Evolutionary conservation across 2,888 invertebrate genomes (phyloP).

Genomic region (Piscicola geometra): DNA sequence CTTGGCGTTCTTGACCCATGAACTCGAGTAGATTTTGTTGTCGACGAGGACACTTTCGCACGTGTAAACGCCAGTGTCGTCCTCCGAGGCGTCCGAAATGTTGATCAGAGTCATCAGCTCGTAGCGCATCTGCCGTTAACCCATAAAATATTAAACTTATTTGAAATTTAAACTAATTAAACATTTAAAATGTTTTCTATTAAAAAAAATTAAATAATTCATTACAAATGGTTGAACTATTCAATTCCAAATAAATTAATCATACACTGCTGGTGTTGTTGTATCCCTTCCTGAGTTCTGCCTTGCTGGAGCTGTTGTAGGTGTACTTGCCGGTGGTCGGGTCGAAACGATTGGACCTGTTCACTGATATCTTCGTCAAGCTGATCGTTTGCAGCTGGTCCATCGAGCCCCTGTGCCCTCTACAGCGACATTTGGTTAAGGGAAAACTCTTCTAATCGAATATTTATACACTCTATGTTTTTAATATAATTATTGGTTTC

Average conservation of each 20-base stretch:
- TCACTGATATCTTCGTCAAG: not conserved
- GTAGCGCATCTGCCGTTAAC: not conserved
- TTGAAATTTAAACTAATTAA: too few species aligned
- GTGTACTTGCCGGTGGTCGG: conserved; percentile 11
- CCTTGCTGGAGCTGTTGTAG: not conserved
- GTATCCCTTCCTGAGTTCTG: not conserved
- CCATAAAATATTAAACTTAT: too few species aligned
- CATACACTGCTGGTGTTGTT: conserved; percentile 8
- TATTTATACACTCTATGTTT: too few species aligned
- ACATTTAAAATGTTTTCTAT: not conserved
- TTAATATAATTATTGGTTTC: too few species aligned
- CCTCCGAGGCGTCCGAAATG: conserved; percentile 24
- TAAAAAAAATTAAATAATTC: not conserved
- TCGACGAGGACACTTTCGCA: not conserved
- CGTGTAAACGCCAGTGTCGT: conserved; percentile 24
- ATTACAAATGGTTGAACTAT: not conserved
- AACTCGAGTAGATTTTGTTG: conserved; percentile 24
- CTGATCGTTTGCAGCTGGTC: not conserved
- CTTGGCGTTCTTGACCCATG: conserved; percentile 7
- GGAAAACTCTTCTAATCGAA: too few species aligned
- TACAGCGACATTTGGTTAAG: too few species aligned
- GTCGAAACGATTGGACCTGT: conserved; percentile 3
- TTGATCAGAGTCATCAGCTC: conserved; percentile 11
- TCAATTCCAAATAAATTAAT: not conserved
- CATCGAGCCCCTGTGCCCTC: too few species aligned